Evolutionary conservation across 1,140 invertebrate species (phyloP).

Genomic region (Drosophila teissieri): DNA sequence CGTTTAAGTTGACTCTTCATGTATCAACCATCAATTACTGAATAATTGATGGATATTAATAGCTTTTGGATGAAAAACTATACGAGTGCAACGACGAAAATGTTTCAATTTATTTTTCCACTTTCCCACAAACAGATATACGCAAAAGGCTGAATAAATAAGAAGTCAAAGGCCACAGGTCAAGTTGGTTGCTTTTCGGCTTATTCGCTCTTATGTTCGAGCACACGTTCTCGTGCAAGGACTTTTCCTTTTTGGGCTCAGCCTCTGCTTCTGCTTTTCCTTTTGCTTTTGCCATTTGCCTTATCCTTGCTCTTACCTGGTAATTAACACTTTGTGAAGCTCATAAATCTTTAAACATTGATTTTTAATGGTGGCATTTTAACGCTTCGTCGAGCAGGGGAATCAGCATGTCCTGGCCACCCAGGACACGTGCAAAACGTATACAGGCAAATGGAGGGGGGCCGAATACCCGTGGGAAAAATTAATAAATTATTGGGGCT

Average conservation of each 20-base stretch:
- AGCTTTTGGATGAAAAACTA: neutral
- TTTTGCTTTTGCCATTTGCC: neutral
- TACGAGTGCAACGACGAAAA: neutral
- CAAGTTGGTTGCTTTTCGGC: constrained; percentile 23
- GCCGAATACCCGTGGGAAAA: constrained; percentile 41
- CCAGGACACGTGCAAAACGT: constrained; percentile 55
- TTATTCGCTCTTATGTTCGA: constrained; percentile 24
- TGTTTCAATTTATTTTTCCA: neutral
- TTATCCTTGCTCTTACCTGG: constrained; percentile 39
- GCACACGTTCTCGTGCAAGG: constrained; percentile 13
- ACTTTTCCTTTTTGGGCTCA: constrained; percentile 27
- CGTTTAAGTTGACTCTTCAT: neutral
- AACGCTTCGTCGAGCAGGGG: constrained; percentile 61
- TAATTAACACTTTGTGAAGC: constrained; percentile 81
- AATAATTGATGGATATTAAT: constrained; percentile 52
- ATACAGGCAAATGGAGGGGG: constrained; percentile 11
- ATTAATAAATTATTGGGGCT: constrained; percentile 43
- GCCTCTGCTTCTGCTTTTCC: neutral
- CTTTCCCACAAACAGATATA: neutral
- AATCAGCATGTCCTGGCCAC: constrained; percentile 21
- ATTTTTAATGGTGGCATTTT: constrained; percentile 80
- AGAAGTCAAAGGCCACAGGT: constrained; percentile 14
- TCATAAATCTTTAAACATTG: constrained; percentile 80
- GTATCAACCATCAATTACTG: constrained; percentile 30
- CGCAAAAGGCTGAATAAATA: constrained; percentile 16